Percentiles rank a stretch among this genome's conserved stretches.
Conservation (phyloP, 1,140 invertebrate genomes). For the Hormaphis cornu region DNA sequence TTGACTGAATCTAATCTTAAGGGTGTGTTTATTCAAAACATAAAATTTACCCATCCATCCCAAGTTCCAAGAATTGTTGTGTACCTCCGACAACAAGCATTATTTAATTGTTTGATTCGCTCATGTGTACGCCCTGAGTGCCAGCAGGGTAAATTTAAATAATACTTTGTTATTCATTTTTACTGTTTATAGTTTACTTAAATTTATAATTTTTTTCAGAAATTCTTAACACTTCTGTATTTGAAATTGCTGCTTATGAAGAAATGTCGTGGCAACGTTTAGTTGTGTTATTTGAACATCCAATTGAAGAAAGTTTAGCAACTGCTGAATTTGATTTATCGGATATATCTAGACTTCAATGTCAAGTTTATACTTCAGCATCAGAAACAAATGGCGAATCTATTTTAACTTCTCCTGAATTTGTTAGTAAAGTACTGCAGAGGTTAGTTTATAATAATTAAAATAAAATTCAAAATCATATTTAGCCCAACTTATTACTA, state of each 20-base stretch:
- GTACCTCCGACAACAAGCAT: conserved; percentile 75
- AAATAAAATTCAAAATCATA: not conserved
- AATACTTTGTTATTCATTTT: not conserved
- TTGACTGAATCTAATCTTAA: conserved; percentile 73
- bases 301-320: conserved; percentile 80
- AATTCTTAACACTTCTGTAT: conserved; percentile 70
- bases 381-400: conserved; percentile 46
- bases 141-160: conserved; percentile 52
- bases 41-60: conserved; percentile 88
- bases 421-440: conserved; percentile 76
- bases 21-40: conserved; percentile 67
- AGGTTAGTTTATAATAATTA: conserved; percentile 43
- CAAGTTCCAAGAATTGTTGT: conserved; percentile 83
- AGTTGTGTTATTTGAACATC: conserved; percentile 84
- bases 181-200: not conserved
- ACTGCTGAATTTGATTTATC: conserved; percentile 81
- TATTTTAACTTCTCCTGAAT: conserved; percentile 57
- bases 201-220: conserved; percentile 43
- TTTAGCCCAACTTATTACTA: not conserved
- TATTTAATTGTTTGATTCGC: conserved; percentile 80
- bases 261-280: conserved; percentile 73
- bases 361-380: conserved; percentile 53
- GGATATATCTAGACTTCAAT: conserved; percentile 63
- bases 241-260: conserved; percentile 70
- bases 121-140: conserved; percentile 75